phyloP scores from a whole-genome alignment of 2,888 invertebrate species.

The Hyalella azteca region DNA sequence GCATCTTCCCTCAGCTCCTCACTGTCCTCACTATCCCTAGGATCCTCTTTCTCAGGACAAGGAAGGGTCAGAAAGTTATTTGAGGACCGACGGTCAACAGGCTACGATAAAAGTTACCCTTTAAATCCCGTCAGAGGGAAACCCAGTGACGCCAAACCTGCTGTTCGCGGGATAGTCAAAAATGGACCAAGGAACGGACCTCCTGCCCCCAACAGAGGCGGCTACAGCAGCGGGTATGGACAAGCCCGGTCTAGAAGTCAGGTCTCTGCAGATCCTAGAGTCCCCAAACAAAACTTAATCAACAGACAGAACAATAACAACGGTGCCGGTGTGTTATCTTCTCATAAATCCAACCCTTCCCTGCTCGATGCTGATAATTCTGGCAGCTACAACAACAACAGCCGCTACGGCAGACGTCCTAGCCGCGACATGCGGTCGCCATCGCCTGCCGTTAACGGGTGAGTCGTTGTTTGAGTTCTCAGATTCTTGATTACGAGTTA shows the following conservation, averaged over 20 bases:
- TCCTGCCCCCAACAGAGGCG: background rate
- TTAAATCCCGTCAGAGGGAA: slow-evolving; percentile 61
- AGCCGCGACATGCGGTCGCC: slow-evolving; percentile 2
- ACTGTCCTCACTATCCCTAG: slow-evolving; percentile 50
- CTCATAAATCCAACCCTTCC: slow-evolving; percentile 55
- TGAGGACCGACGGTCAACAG: slow-evolving; percentile 54
- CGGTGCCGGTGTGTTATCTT: slow-evolving; percentile 11
- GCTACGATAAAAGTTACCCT: slow-evolving; percentile 61
- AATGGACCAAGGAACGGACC: background rate
- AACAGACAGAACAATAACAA: slow-evolving; percentile 42
- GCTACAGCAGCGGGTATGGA: background rate
- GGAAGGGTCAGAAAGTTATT: slow-evolving; percentile 55
- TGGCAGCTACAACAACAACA: slow-evolving; percentile 32
- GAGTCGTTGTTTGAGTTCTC: background rate
- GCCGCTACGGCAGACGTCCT: background rate
- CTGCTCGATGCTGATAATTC: slow-evolving; percentile 52
- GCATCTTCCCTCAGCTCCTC: slow-evolving; percentile 52
- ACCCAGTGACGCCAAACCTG: background rate
- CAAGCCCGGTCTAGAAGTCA: slow-evolving; percentile 48
- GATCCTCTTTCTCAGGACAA: slow-evolving; percentile 49
- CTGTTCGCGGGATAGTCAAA: slow-evolving; percentile 15
- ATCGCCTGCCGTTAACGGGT: slow-evolving; percentile 26
- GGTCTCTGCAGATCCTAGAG: slow-evolving; percentile 26
- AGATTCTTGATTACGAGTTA: background rate
- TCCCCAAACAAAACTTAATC: background rate